A percentile compares a stretch with the other conserved stretches of the same genome.
These are phyloP conservation scores for Coregonus sp. DNA, from an alignment of 2,797 vertebrate genomes.

Conservation along the genomic window DNA sequence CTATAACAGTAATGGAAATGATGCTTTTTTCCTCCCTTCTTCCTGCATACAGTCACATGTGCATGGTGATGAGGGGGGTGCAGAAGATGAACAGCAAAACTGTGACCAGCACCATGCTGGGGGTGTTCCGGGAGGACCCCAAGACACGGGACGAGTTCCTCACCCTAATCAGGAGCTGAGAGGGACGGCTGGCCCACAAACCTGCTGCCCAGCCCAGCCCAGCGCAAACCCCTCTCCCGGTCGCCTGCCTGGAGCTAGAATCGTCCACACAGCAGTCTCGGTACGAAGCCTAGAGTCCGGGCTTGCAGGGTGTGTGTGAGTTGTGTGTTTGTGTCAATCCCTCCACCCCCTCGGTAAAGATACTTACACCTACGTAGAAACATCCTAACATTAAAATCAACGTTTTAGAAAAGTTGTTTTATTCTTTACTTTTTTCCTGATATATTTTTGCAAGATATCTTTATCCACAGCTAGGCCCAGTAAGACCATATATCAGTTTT, in stretches of 20 bases:
- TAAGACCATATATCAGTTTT: background rate
- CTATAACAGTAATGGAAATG: background rate
- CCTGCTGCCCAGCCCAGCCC: slow-evolving; percentile 4
- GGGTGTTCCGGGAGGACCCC: slow-evolving; percentile 95
- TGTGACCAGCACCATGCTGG: slow-evolving; percentile 97
- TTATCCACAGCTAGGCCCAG: background rate
- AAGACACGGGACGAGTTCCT: slow-evolving; percentile 96
- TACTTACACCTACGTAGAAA: too few relatives aligned
- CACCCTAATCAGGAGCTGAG: slow-evolving; percentile 90
- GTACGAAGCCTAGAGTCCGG: slow-evolving; percentile 26
- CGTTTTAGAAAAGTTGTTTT: too few relatives aligned
- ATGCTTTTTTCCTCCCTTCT: background rate
- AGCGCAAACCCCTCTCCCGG: background rate
- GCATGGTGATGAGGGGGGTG: slow-evolving; percentile 97
- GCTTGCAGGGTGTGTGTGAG: background rate
- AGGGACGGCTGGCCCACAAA: slow-evolving; percentile 2
- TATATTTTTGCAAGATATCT: background rate
- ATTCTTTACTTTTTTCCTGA: too few relatives aligned
- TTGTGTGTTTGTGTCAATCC: slow-evolving; percentile 9
- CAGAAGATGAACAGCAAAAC: slow-evolving; percentile 99
- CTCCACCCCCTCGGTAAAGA: background rate
- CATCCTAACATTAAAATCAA: too few relatives aligned
- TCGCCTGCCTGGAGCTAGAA: background rate
- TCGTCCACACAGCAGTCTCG: slow-evolving; percentile 34
- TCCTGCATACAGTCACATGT: slow-evolving; percentile 86